Conservation (phyloP, 2,113 vertebrate genomes). For the Nerophis lumbriciformis region DNA sequence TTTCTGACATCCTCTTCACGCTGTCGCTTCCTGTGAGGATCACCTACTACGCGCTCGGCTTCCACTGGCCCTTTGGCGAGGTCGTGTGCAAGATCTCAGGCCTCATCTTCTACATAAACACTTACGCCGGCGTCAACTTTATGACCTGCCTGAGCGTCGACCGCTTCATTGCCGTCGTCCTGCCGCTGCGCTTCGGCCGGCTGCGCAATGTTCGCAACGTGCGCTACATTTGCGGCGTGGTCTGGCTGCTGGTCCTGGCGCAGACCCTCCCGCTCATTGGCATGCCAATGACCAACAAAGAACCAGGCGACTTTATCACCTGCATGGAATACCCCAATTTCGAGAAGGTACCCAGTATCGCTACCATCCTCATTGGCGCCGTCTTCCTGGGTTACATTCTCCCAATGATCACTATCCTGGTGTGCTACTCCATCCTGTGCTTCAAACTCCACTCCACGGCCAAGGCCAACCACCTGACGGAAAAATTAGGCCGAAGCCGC, state of each 20-base stretch:
- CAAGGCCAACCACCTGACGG: slow-evolving; percentile 83
- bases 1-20: slow-evolving; percentile 92
- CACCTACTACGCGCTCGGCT: slow-evolving; percentile 83
- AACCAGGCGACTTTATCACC: slow-evolving; percentile 66
- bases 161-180: slow-evolving; percentile 88
- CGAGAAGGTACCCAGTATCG: slow-evolving; percentile 75
- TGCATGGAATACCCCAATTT: slow-evolving; percentile 98
- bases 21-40: slow-evolving; percentile 82
- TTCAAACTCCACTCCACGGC: slow-evolving; percentile 81
- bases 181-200: slow-evolving; percentile 80
- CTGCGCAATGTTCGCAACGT: slow-evolving; percentile 81
- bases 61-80: slow-evolving; percentile 87
- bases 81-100: slow-evolving; percentile 76
- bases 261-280: slow-evolving; percentile 86
- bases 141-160: slow-evolving; percentile 96
- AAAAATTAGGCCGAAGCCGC: slow-evolving; percentile 86
- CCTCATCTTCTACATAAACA: slow-evolving; percentile 91
- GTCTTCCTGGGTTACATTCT: slow-evolving; percentile 84
- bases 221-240: slow-evolving; percentile 77
- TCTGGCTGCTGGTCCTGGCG: slow-evolving; percentile 85
- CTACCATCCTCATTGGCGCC: slow-evolving; percentile 81
- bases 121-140: slow-evolving; percentile 92
- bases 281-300: slow-evolving; percentile 72
- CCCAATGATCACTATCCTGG: slow-evolving; percentile 81
- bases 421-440: slow-evolving; percentile 86